Evolutionary conservation across 2,797 vertebrate species (phyloP).

Genomic region (Mionectes olivaceus): DNA sequence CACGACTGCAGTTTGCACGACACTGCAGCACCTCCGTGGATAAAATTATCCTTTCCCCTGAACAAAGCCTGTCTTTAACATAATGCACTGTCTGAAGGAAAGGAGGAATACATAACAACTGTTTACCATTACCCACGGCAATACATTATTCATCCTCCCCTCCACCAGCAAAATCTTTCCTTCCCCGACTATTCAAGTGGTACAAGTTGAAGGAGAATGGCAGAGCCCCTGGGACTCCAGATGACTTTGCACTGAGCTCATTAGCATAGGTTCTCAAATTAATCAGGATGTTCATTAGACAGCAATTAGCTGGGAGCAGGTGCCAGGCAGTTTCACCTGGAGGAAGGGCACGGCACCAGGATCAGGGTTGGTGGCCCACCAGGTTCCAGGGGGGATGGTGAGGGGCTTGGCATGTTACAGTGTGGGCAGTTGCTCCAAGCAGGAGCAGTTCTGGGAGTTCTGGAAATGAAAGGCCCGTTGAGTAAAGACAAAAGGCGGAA

Average conservation of each 20-base stretch:
- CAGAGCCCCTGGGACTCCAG: conserved; percentile 18
- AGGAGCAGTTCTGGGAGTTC: not conserved
- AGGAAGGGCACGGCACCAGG: not conserved
- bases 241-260: not conserved
- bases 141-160: conserved; percentile 67
- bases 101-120: conserved; percentile 15
- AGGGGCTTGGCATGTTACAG: too few relatives aligned
- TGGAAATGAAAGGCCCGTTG: not conserved
- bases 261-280: not conserved
- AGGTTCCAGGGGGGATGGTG: not conserved
- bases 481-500: not conserved
- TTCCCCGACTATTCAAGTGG: not conserved
- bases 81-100: not conserved
- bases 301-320: not conserved
- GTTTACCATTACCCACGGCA: conserved; percentile 58
- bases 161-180: not conserved
- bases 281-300: not conserved
- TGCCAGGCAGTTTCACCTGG: not conserved
- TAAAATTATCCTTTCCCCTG: not conserved
- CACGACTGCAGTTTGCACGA: not conserved
- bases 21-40: not conserved
- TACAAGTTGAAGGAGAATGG: not conserved
- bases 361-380: not conserved
- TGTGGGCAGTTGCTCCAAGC: not conserved
- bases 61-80: conserved; percentile 16